Evolutionary conservation across 2,888 invertebrate genomes (phyloP).

Genomic region (Hypsopygia costalis): DNA sequence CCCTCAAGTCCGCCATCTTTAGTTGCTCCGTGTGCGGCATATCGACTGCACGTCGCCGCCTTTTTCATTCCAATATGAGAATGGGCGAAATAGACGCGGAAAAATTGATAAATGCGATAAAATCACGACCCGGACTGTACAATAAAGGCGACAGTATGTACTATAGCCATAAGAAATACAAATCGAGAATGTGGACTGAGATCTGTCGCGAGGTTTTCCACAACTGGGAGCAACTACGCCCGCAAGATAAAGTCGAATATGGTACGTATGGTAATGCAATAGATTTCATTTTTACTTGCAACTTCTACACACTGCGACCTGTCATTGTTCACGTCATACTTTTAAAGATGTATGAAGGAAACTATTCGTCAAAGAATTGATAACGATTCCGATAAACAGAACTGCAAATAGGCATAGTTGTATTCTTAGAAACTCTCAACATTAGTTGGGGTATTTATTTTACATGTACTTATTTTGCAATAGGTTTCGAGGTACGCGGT

Average conservation of each 20-base stretch:
- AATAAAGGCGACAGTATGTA: constrained; percentile 38
- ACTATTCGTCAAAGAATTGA: too few species aligned
- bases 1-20: constrained; percentile 32
- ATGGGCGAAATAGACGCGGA: constrained; percentile 34
- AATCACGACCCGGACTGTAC: constrained; percentile 40
- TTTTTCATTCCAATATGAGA: constrained; percentile 17
- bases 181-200: constrained; percentile 42
- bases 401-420: too few species aligned
- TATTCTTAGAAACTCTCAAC: too few species aligned
- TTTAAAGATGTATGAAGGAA: too few species aligned
- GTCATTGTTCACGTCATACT: background rate
- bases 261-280: constrained; percentile 24
- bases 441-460: too few species aligned
- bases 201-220: constrained; percentile 40
- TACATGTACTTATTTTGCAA: too few species aligned
- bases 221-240: constrained; percentile 36
- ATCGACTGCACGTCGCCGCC: constrained; percentile 30
- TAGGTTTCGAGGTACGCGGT: too few species aligned
- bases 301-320: background rate
- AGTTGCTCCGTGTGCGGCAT: constrained; percentile 38
- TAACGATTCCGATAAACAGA: too few species aligned
- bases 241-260: constrained; percentile 40
- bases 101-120: constrained; percentile 40
- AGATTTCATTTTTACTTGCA: background rate
- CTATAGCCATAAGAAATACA: constrained; percentile 37